phyloP scores from a whole-genome alignment of 2,113 vertebrate species.

The Embiotoca jacksoni region DNA sequence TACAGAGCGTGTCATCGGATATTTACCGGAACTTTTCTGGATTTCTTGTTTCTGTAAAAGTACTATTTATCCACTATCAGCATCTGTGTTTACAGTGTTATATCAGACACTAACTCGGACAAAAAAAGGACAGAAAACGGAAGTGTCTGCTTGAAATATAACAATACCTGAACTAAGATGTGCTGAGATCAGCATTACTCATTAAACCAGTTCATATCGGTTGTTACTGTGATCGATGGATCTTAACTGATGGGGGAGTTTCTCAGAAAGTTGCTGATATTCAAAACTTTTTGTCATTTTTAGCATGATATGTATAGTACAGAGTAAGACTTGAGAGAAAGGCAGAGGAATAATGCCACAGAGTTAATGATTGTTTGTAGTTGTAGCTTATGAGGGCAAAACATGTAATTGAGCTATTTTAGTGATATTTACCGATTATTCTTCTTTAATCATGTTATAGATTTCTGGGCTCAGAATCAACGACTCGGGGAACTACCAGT shows the following conservation, averaged over 20 bases:
- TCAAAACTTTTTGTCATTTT: too few relatives aligned
- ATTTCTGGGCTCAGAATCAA: constrained; percentile 84
- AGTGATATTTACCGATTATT: not conserved
- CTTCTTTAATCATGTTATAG: constrained; percentile 72
- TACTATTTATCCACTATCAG: not conserved
- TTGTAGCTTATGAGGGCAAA: not conserved
- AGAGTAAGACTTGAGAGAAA: too few relatives aligned
- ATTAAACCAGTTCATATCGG: not conserved
- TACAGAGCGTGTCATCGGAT: too few relatives aligned
- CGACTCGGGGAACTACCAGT: constrained; percentile 89
- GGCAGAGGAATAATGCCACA: too few relatives aligned
- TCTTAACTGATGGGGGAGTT: not conserved
- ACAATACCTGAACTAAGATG: not conserved
- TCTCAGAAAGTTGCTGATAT: too few relatives aligned
- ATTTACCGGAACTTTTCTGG: not conserved
- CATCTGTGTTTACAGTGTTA: not conserved
- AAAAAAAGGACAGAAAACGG: not conserved
- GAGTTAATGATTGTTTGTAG: too few relatives aligned
- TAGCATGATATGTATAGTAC: too few relatives aligned
- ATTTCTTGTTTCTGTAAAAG: not conserved
- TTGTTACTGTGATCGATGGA: not conserved
- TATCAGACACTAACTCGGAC: not conserved
- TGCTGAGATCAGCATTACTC: not conserved
- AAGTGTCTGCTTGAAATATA: not conserved
- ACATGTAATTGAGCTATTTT: not conserved